Evolutionary conservation across 1,140 invertebrate species (phyloP), one percentile per base, ranked within the genome.

Genomic region (Zaprionus capensis): DNA sequence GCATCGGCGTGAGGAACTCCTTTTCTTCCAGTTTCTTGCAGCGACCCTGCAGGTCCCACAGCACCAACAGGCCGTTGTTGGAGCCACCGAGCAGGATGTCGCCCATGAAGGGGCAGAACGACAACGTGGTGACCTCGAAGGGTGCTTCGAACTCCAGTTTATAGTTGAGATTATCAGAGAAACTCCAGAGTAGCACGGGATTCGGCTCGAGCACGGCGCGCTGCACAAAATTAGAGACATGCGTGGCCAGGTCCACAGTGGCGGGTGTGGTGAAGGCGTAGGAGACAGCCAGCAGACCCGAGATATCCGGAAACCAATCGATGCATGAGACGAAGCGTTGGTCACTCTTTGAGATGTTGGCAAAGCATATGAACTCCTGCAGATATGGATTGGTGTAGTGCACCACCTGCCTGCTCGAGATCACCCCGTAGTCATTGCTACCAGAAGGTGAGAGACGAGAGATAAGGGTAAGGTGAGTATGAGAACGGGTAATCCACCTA

Each of bases 31-130:
- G 93, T 74, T 94, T 94, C 76, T 96, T 94, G 55, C 96, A 93
- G 81, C 95, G 95, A 61, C 95, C 95, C 6, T 94, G 94, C 41
- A 97, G 93, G 88, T 97, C 95, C 96, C 96, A 97, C 20, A 97
- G 73, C 24, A 96, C 93, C 17, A 97, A 92, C 93, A 96, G 95
- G 2, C 96, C 96, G 90, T 96, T 96, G 6, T 93, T 92, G 38
- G 94, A 95, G n/a, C 96, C 96, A 26, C 96, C 96, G 34, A 96
- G 78, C 56, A 97, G 80, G 44, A 96, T 81, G 91, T 96, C 96
- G 49, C 94, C 94, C 81, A 97, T 94, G 49, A 94, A 94, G 1
- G 95, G 95, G 87, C 95, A 96, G 90, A 96, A 96, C 1, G 94
- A 94, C 7, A 96, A 84, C 0, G 92, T 90, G 11, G 94, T 94